Evolutionary conservation across 2,113 vertebrate species (phyloP), one percentile per base, ranked within the genome.

Genomic region (Sinocyclocheilus grahami): DNA sequence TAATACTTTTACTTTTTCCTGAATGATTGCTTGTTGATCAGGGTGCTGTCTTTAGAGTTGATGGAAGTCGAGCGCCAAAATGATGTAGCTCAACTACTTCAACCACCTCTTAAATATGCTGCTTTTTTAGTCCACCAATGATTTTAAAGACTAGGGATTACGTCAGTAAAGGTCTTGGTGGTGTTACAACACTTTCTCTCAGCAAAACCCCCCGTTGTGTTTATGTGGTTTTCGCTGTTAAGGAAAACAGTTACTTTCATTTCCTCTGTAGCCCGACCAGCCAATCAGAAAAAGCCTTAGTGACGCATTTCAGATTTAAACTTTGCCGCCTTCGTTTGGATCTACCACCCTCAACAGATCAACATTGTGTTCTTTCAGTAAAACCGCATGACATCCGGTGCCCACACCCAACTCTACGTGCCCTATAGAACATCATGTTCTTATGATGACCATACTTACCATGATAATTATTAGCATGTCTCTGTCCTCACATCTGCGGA

Each of bases 281-380:
- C 92, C 92, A 93, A 92, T 93, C 20, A 69, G 22, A 62, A 30
- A 3, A 18, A 6, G 0, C 13, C 60, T 8, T 6, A 4, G 24
- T 24, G 9, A 51, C 2, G 0, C 11, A 13, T 18, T 1, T 0
- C 14, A 0, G 27, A 86, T 91, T 95, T 91, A 93, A 95, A 94
- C 86, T 60, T 93, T 88, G 75, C 91, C 92, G 93, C 74, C 90
- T 93, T 89, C 90, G 20, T 16, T 75, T n/a, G 18, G 76, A 65
- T 42, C 65, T 77, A 86, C 87, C 91, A 83, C 87, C 84, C 88
- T 4, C 33, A 65, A 58, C 55, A 67, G 85, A 87, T 65, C 22
- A 86, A 80, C 87, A 78, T 3, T 0, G 2, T 88, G 89, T 85
- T 4, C 86, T 88, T 30, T 85, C 53, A 58, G 27, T 24, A 18